Evolutionary conservation across 92 coral and sea anemone species (phyloP), one percentile per base, ranked within the genome.

Genomic region (Chrysogorgia sp.): DNA sequence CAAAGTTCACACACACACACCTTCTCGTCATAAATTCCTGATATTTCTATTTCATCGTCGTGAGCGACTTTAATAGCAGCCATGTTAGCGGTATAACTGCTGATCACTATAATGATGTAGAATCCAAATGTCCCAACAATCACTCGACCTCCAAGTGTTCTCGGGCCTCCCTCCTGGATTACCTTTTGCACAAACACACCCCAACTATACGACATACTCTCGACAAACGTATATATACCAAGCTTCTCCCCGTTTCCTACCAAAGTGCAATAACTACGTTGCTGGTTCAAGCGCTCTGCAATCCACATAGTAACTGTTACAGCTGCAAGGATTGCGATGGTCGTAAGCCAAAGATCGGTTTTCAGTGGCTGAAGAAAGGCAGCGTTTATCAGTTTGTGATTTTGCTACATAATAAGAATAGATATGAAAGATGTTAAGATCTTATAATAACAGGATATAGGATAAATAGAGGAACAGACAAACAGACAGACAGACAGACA

Each of bases 71-170:
- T 90, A 20, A 96, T 91, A 2, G 92, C 96, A 5, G 92, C 85
- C 41, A 93, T 65, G 66, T 93, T 93, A 15, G 97, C 97, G 3
- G 97, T 93, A 78, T 93, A 93, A 19, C 96, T 88, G 49, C 97
- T 91, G 9, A 90, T 63, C 20, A 93, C 59, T 10, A 91, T 92
- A n/a, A 93, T 58, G 4, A 87, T 92, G 10, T 91, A 92, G 74
- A 86, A 91, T 58, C 92, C 90, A 2, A 87, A 90, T 8, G 87
- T 80, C 50, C 90, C 93, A 90, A 91, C 88, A 13, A 93, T 82
- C 67, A 81, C 84, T 15, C 96, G 93, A 43, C 92, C 97, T 15
- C 96, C 85, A 34, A 76, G 78, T 0, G 96, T 86, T 81, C 69
- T 78, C 68, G 97, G 96, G 15, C 87, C 89, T 24, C 92, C 88